phyloP scores from a whole-genome alignment of 2,113 vertebrate species.

The Paramormyrops kingsleyae region DNA sequence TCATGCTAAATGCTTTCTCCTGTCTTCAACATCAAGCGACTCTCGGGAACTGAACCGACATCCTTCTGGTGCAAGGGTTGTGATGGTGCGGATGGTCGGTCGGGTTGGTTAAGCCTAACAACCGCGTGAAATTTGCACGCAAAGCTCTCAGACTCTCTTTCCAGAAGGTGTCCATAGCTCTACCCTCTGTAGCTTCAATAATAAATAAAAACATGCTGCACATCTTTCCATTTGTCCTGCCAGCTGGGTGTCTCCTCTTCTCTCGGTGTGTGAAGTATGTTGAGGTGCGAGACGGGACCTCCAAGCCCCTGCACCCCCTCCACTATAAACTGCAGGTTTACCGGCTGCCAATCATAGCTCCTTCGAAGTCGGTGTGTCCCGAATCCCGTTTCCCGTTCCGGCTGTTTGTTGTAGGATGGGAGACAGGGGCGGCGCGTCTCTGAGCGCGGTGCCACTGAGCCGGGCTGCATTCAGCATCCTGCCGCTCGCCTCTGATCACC shows the following conservation, averaged over 20 bases:
- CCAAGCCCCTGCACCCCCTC: neutral
- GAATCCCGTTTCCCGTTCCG: neutral
- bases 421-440: neutral
- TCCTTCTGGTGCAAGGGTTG: neutral
- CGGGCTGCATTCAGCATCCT: conserved; percentile 26
- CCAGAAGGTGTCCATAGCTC: neutral
- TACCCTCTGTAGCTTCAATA: neutral
- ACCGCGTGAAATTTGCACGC: neutral
- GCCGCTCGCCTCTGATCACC: conserved; percentile 31
- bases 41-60: neutral
- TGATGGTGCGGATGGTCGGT: neutral
- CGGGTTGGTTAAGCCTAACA: neutral
- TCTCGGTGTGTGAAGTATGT: neutral
- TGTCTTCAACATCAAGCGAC: neutral
- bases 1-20: neutral
- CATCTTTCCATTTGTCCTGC: neutral
- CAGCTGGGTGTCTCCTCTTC: neutral
- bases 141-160: neutral
- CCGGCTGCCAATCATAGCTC: neutral
- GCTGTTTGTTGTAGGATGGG: neutral
- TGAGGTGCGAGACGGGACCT: neutral
- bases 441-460: neutral
- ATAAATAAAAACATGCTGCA: neutral
- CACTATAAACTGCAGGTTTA: neutral
- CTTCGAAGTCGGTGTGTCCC: neutral